Evolutionary conservation across 1,140 invertebrate species (phyloP).

Genomic region (Sycophaga agraensis): DNA sequence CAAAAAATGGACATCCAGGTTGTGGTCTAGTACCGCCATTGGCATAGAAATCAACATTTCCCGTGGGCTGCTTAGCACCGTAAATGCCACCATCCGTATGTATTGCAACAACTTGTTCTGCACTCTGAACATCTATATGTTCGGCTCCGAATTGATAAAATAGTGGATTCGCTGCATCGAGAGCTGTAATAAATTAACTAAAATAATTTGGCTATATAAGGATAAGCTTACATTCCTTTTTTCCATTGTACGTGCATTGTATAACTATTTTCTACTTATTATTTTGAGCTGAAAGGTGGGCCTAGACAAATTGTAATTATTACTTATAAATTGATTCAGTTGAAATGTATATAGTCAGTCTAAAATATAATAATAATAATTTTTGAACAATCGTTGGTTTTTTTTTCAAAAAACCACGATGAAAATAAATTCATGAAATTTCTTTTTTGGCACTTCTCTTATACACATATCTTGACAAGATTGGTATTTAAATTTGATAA

Average conservation of each 20-base stretch:
- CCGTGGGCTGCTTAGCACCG: conserved; percentile 48
- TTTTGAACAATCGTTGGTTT: too few relatives aligned
- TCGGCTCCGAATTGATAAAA: conserved; percentile 51
- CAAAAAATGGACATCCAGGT: conserved; percentile 62
- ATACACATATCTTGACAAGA: too few relatives aligned
- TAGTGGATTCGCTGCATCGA: conserved; percentile 57
- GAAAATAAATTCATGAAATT: too few relatives aligned
- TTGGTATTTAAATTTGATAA: too few relatives aligned
- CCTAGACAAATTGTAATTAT: not conserved
- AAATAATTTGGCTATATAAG: too few relatives aligned
- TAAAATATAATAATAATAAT: too few relatives aligned
- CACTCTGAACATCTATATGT: conserved; percentile 34
- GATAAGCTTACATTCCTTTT: too few relatives aligned
- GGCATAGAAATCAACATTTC: conserved; percentile 69
- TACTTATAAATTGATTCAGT: not conserved
- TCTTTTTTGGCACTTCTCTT: too few relatives aligned
- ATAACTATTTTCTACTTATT: too few relatives aligned
- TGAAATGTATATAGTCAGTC: not conserved
- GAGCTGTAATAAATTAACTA: conserved; percentile 39
- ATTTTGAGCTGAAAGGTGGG: too few relatives aligned
- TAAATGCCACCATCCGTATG: conserved; percentile 63
- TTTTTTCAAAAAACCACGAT: too few relatives aligned
- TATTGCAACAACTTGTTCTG: conserved; percentile 62
- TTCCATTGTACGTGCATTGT: too few relatives aligned
- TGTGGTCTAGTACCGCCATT: conserved; percentile 66